Percentiles rank a stretch among this genome's conserved stretches.
These are phyloP conservation scores for Rhagonycha fulva DNA, from an alignment of 2,888 invertebrate species.

Conservation along the genomic window DNA sequence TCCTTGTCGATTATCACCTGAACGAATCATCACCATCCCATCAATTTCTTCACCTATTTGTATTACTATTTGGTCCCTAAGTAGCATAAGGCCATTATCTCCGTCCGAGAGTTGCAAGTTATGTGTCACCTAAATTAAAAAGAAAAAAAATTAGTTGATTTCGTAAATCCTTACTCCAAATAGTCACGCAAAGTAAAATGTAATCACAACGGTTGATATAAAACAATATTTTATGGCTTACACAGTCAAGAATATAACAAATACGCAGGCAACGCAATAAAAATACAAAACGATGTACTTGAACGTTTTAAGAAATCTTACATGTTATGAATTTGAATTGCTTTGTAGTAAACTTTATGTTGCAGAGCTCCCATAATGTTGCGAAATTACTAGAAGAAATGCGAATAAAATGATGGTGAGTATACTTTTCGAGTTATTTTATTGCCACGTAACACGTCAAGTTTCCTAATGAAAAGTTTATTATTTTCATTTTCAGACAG, in stretches of 20 bases:
- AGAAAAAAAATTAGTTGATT: neutral
- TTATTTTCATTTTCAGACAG: neutral
- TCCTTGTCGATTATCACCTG: slow-evolving; percentile 90
- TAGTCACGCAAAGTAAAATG: neutral
- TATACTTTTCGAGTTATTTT: neutral
- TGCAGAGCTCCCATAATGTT: neutral
- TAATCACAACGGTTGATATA: neutral
- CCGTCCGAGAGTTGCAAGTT: slow-evolving; percentile 87
- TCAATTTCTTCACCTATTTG: slow-evolving; percentile 89
- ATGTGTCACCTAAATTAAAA: slow-evolving; percentile 60
- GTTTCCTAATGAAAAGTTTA: neutral
- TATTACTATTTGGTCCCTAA: slow-evolving; percentile 93
- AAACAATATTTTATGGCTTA: neutral
- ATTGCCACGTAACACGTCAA: neutral
- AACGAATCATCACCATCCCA: slow-evolving; percentile 92
- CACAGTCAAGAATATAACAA: neutral
- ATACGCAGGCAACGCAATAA: neutral
- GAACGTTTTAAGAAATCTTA: neutral
- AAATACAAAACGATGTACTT: neutral
- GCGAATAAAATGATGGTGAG: neutral
- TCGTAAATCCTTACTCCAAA: neutral
- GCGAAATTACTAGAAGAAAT: neutral
- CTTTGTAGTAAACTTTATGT: neutral
- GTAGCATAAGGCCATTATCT: slow-evolving; percentile 77
- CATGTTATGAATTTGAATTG: neutral